Percentiles rank a stretch among this genome's conserved stretches.
Evolutionary conservation across 1,140 invertebrate species (phyloP).

Genomic region (Physella acuta): DNA sequence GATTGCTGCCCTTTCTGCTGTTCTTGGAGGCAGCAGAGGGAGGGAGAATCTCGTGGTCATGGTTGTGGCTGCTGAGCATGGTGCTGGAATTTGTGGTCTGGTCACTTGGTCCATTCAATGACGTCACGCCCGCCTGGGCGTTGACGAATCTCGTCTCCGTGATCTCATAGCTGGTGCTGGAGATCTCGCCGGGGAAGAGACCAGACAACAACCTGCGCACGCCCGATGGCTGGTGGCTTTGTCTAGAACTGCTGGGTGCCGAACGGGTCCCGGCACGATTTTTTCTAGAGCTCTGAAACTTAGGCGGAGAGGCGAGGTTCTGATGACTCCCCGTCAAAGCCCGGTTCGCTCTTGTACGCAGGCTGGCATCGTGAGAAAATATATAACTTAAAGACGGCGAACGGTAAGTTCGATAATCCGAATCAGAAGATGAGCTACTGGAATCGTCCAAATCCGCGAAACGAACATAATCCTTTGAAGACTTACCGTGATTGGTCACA

Average conservation of each 20-base stretch:
- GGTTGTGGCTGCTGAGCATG: constrained; percentile 17
- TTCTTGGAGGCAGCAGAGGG: not conserved
- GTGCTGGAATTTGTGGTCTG: not conserved
- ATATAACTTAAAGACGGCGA: not conserved
- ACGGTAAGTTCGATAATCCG: no score
- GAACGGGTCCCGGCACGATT: not conserved
- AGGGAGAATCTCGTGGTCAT: constrained; percentile 18
- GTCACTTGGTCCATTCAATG: not conserved
- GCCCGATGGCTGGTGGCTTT: not conserved
- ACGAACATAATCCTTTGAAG: no score
- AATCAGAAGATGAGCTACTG: no score
- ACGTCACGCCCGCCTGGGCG: not conserved
- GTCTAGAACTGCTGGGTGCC: not conserved
- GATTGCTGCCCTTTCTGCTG: constrained; percentile 36
- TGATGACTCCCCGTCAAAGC: constrained; percentile 17
- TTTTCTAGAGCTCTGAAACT: not conserved
- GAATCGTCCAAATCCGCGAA: no score
- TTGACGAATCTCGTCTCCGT: not conserved
- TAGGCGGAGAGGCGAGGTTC: not conserved
- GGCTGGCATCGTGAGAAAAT: not conserved
- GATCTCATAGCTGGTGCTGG: not conserved
- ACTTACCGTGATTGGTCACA: no score
- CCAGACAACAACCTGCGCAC: not conserved
- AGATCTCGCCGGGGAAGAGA: constrained; percentile 1
- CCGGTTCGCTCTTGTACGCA: not conserved